Base-by-base conservation (phyloP, 2,797 vertebrate species). In the Anguilla megastoma region DNA sequence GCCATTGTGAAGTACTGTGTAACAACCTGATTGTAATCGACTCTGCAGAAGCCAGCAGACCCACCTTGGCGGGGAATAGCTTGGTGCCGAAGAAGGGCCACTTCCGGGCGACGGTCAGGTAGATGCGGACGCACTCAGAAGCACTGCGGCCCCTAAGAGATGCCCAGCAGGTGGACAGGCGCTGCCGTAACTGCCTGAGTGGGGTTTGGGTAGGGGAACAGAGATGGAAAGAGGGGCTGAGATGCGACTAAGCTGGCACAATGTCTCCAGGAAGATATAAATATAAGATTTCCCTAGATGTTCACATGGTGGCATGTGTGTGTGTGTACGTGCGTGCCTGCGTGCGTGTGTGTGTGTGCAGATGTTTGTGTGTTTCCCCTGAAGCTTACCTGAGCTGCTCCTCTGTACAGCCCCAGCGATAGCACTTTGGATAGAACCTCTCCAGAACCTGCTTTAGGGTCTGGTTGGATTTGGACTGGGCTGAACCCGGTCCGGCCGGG, bases 81-180 rank as follows among this genome's bases (percentile, higher is more conserved):
- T 97, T 98, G 82, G 98, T 98, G 36, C 98, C 98, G 89, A 98
- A 99, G 94, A 98, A 97, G 0, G 97, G 94, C 99, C 99, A 99
- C 92, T 99, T 99, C 92, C 98, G 97, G 90, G 97, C 97, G 27
- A 99, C 98, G 0, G 97, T 97, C 93, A 99, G 95, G 88, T 99
- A 99, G 92, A 99, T 99, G 89, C 99, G 96, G 87, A 98, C 93
- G 10, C 98, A 99, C 82, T 99, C 98, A 0, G 97, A 91, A 41
- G 96, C 94, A 74, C 95, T 97, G 88, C 97, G 97, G 85, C 98
- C 97, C 88, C 97, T 97, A 71, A 99, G 97, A 80, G 98, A 98
- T 91, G 97, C 97, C 98, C 99, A 99, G 87, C 98, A 96, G 0
- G 96, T 95, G 0, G 98, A 98, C 58, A 99, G 94, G 54, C 96